Evolutionary conservation across 2,113 vertebrate genomes (phyloP), one percentile per base, ranked within the genome.

Genomic region (Bungarus multicinctus): DNA sequence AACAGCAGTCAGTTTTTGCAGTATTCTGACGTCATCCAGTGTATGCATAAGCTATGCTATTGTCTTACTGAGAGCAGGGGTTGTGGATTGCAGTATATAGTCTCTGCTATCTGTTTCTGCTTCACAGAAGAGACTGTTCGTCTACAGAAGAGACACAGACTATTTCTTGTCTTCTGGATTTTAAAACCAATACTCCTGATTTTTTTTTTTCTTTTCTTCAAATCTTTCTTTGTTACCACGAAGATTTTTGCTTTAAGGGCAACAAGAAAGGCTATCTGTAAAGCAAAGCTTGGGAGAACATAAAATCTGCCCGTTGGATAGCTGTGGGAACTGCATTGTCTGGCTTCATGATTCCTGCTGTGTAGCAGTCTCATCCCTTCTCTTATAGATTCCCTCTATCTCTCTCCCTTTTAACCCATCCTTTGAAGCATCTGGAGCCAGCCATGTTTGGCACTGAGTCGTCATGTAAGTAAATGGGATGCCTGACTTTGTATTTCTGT

Each of bases 381-480:
- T 97, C 97, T 97, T 95, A 88, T 94, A 96, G 94, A 86, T 94
- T 95, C 93, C 97, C 96, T 96, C 96, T 97, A 92, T 93, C 96
- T 95, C 91, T 92, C 93, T 94, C 94, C 34, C n/a, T 89, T 91
- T 93, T 93, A 86, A 91, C 94, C 91, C 93, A 93, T 98, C 96
- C 97, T 97, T 97, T 97, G 96, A 97, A 98, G 98, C 97, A 98
- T 98, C 98, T 97, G 98, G 95, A 97, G 97, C 98, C 98, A 99
- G 99, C 98, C 99, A 99, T 99, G 99, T 99, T 99, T 98, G 99
- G 99, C 98, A 99, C 98, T 94, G 99, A 99, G 97, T 99, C 99
- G 94, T 99, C 99, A 98, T 98, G 99, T 99, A 98, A 99, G 99
- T 99, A 99, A 87, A 97, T 81, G 95, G 92, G 97, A 96, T 92